Evolutionary conservation across 2,797 vertebrate genomes (phyloP).

Genomic region (Sebastes reedi): DNA sequence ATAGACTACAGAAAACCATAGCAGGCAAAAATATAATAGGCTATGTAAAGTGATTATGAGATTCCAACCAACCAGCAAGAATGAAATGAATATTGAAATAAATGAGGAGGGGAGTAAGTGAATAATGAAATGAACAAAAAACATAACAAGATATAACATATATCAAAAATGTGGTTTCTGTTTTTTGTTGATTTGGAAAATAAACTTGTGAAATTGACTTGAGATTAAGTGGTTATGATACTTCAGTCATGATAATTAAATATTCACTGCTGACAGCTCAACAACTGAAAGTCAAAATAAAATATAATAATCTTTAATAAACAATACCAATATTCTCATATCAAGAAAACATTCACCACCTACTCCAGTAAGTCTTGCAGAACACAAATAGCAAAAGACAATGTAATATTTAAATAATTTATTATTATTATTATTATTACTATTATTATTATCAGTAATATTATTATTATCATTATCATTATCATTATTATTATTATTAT

Average conservation of each 20-base stretch:
- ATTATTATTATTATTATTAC: too few species aligned
- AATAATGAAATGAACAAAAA: background rate
- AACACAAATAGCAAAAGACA: too few species aligned
- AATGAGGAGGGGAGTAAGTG: background rate
- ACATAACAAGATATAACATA: background rate
- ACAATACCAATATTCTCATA: background rate
- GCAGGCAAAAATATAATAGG: background rate
- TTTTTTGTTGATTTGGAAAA: background rate
- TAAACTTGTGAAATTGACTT: background rate
- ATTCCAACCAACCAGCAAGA: background rate
- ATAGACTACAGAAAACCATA: background rate
- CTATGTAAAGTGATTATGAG: background rate
- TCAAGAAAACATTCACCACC: too few species aligned
- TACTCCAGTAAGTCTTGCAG: too few species aligned
- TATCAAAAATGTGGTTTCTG: background rate
- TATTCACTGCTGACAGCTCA: background rate
- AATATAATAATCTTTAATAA: background rate
- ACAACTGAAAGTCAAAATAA: background rate
- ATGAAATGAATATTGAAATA: background rate
- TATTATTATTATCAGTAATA: too few species aligned
- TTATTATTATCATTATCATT: too few species aligned
- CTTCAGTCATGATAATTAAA: background rate
- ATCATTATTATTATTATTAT: too few species aligned
- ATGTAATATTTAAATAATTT: too few species aligned
- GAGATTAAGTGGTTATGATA: background rate